These are phyloP conservation scores for Acinonyx jubatus DNA, from an alignment of 2,113 vertebrate genomes.

Conservation along the genomic window DNA sequence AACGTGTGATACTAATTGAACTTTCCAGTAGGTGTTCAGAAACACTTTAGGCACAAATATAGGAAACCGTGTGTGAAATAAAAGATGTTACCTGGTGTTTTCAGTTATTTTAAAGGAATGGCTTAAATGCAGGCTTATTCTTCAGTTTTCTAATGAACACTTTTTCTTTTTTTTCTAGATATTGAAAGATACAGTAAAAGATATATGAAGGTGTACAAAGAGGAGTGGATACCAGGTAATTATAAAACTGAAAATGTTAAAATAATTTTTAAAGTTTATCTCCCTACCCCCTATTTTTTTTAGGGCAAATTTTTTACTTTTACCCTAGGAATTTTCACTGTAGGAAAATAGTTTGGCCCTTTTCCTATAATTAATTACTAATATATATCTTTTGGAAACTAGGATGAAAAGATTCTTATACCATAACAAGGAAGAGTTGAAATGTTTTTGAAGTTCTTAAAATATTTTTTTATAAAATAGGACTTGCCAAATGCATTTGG, in stretches of 20 bases:
- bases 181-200: constrained; percentile 92
- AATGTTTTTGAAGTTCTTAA: constrained; percentile 14
- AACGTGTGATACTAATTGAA: neutral
- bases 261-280: neutral
- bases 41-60: neutral
- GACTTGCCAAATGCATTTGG: neutral
- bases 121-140: neutral
- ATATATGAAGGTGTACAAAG: constrained; percentile 83
- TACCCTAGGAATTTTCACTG: neutral
- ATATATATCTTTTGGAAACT: neutral
- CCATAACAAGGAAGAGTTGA: neutral
- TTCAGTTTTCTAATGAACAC: constrained; percentile 19
- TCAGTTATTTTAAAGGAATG: constrained; percentile 13
- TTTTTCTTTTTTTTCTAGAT: constrained; percentile 80
- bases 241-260: neutral
- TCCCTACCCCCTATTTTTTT: neutral
- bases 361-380: neutral
- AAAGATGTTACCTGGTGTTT: neutral
- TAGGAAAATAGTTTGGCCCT: neutral
- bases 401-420: constrained; percentile 38
- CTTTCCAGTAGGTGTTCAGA: neutral
- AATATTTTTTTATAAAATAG: neutral
- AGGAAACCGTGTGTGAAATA: neutral
- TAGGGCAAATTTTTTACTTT: constrained; percentile 1
- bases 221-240: constrained; percentile 92